Base-by-base conservation (phyloP, 53 echinoderm and acorn worm genomes). In the Holothuria scabra region DNA sequence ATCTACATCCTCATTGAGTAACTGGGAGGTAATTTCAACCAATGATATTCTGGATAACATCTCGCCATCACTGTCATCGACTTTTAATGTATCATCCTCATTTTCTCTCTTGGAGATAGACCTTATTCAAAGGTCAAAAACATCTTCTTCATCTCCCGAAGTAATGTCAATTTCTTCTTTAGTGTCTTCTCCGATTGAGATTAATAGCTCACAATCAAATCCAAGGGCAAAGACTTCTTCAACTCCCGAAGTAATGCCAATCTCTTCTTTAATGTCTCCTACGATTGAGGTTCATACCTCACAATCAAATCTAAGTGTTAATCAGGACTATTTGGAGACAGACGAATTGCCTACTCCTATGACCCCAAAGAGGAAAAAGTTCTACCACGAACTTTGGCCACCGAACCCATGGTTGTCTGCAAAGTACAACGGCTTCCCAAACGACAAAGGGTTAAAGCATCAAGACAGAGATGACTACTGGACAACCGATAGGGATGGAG, bases 341-440 rank as follows among this genome's bases (percentile, higher is more conserved):
- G n/a, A 37, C 31, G 18, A 69, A 22, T 22, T 41, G 31, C 21
- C 34, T 4, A 41, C 28, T 13, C 34, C 35, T 18, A 37, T 32
- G 3, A 21, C 5, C 41, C 18, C 69, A 41, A 69, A 41, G 31
- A 69, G 9, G 34, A 34, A 13, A 41, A 69, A 22, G 3, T 52
- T 41, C 41, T 41, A 52, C 8, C 18, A 52, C 52, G 52, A 52
- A 52, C 52, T 52, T 18, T 69, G 69, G 69, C 69, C 69, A 35
- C 69, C 21, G 11, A 69, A 69, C 21, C 69, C 69, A 0, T 69
- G 69, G 69, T 29, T 69, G 35, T 30, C 69, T 13, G 19, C 69
- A 16, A 69, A 69, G 69, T 69, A 69, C 69, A 69, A 69, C 22
- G 69, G 69, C 4, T 69, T 37, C 38, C 69, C 69, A 34, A 41